Conservation (phyloP, 2,113 vertebrate genomes). For the Hydrolagus affinis region DNA sequence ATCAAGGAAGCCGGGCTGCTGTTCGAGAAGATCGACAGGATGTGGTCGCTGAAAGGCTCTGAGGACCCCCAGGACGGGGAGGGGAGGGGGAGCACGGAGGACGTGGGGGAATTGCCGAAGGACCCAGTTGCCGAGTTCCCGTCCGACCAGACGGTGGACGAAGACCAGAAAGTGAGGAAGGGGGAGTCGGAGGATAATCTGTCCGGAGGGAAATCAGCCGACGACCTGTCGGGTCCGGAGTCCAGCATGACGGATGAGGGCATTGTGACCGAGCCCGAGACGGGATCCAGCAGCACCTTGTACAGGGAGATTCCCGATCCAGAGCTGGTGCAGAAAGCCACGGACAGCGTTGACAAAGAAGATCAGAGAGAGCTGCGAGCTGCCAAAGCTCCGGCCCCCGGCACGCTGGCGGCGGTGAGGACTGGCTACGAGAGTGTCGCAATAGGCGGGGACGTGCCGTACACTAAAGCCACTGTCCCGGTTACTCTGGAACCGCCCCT, state of each 20-base stretch:
- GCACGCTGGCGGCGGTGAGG: conserved; percentile 35
- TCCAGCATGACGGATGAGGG: conserved; percentile 89
- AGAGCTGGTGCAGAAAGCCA: conserved; percentile 63
- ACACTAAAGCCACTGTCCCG: conserved; percentile 43
- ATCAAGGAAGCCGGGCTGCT: conserved; percentile 87
- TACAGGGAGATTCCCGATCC: conserved; percentile 58
- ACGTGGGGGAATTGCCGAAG: conserved; percentile 26
- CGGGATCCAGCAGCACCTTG: conserved; percentile 41
- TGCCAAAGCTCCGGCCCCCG: conserved; percentile 32
- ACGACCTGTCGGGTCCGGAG: conserved; percentile 83
- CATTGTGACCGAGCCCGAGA: conserved; percentile 84
- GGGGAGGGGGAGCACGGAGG: conserved; percentile 40
- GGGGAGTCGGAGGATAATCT: conserved; percentile 55
- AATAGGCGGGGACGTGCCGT: conserved; percentile 42
- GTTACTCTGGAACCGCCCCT: conserved; percentile 57
- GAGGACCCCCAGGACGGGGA: conserved; percentile 57
- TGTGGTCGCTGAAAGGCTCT: conserved; percentile 66
- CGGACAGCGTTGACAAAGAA: conserved; percentile 40
- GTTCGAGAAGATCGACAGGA: conserved; percentile 87
- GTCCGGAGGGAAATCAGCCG: conserved; percentile 57
- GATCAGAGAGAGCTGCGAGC: conserved; percentile 35
- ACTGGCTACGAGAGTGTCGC: conserved; percentile 46
- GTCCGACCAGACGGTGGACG: conserved; percentile 33
- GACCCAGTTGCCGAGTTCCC: not conserved
- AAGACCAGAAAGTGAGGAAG: conserved; percentile 43